A percentile compares a stretch with the other conserved stretches of the same genome.
Evolutionary conservation across 92 coral and sea anemone species (phyloP).

Genomic region (Paragorgia papillata): DNA sequence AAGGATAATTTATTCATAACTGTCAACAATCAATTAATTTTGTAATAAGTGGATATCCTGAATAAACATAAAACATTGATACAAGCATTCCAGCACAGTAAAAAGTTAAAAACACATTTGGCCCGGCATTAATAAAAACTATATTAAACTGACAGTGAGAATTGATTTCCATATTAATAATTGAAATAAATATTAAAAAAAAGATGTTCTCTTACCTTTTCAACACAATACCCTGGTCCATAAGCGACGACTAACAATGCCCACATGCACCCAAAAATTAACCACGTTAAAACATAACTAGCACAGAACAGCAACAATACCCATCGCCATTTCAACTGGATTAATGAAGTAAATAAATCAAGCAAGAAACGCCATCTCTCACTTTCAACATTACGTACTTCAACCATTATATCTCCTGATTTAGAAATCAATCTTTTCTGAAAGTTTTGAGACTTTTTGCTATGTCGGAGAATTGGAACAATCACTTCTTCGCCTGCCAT

Average conservation of each 20-base stretch:
- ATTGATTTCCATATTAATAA: neutral
- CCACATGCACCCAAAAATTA: conserved; percentile 80
- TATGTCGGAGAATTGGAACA: neutral
- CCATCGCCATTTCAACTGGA: conserved; percentile 85
- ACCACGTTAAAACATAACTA: conserved; percentile 84
- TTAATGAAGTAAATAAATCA: conserved; percentile 83
- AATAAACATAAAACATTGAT: too few relatives aligned
- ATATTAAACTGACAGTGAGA: neutral
- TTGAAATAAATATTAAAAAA: neutral
- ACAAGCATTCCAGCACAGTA: too few relatives aligned
- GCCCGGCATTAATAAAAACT: too few relatives aligned
- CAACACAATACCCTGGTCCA: conserved; percentile 76
- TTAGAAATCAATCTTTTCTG: conserved; percentile 71
- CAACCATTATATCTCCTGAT: conserved; percentile 66
- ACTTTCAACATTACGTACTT: conserved; percentile 69
- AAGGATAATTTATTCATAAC: too few relatives aligned
- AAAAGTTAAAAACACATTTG: neutral
- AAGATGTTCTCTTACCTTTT: conserved; percentile 72
- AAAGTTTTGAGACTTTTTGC: neutral
- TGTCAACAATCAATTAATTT: too few relatives aligned
- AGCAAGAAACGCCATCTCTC: conserved; percentile 72
- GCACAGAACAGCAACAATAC: conserved; percentile 69
- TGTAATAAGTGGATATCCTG: too few relatives aligned
- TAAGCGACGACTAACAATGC: conserved; percentile 72
- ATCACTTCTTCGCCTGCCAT: neutral